Conservation (phyloP, 2,797 vertebrate genomes). For the Aselliscus stoliczkanus region DNA sequence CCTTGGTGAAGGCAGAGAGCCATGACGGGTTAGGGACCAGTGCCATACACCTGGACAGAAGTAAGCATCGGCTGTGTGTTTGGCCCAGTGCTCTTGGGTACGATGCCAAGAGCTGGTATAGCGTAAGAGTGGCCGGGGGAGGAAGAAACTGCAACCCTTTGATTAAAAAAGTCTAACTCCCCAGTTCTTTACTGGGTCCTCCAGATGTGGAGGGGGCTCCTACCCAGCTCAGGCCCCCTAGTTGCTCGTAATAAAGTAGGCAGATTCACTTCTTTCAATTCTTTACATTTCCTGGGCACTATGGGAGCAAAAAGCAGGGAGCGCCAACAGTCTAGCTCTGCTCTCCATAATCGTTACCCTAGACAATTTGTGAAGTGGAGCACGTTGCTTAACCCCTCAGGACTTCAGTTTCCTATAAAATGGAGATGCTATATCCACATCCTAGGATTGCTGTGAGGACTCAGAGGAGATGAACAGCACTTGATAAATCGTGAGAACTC, state of each 20-base stretch:
- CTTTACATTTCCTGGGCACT: neutral
- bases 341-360: neutral
- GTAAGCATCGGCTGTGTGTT: neutral
- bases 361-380: neutral
- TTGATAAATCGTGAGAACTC: neutral
- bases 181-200: neutral
- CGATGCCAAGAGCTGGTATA: neutral
- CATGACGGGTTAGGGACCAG: neutral
- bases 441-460: neutral
- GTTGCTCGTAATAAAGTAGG: neutral
- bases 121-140: neutral
- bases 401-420: neutral
- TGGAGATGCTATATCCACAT: neutral
- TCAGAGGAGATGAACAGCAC: neutral
- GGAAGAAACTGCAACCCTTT: neutral
- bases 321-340: neutral
- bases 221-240: neutral
- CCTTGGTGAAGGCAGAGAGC: neutral
- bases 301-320: neutral
- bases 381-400: neutral
- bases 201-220: neutral
- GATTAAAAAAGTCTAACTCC: neutral
- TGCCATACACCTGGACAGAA: neutral
- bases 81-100: neutral
- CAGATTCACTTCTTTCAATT: neutral